Conservation (phyloP, 2,113 vertebrate genomes). For the Chitala chitala region DNA sequence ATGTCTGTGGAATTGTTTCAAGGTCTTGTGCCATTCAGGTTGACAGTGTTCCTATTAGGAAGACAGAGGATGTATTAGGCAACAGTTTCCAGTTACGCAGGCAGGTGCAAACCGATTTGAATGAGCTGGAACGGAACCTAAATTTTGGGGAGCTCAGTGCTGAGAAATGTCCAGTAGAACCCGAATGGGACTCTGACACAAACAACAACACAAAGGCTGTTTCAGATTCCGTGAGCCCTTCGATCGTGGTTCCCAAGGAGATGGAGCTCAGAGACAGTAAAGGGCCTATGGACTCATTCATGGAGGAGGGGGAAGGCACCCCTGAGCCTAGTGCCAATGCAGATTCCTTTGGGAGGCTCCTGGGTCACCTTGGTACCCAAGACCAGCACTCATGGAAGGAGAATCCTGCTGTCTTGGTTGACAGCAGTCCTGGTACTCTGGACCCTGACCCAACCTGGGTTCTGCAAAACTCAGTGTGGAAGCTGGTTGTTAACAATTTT, state of each 20-base stretch:
- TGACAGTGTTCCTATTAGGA: neutral
- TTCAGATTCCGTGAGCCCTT: conserved; percentile 3
- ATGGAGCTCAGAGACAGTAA: neutral
- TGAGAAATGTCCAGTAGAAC: neutral
- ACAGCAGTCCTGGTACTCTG: neutral
- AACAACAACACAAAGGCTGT: conserved; percentile 36
- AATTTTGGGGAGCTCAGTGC: neutral
- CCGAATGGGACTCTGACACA: conserved; percentile 28
- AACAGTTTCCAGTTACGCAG: conserved; percentile 15
- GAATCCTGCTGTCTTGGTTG: neutral
- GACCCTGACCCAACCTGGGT: conserved; percentile 3
- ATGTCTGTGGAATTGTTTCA: neutral
- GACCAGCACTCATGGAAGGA: neutral
- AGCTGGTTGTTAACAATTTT: neutral
- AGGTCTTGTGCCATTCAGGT: neutral
- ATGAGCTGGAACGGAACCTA: conserved; percentile 5
- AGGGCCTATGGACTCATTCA: neutral
- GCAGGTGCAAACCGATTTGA: conserved; percentile 7
- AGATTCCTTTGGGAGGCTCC: neutral
- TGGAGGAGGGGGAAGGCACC: neutral
- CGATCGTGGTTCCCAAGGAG: neutral
- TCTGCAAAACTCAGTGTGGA: conserved; percentile 4
- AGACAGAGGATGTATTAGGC: conserved; percentile 1
- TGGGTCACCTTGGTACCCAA: neutral
- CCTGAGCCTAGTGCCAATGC: neutral